Conservation (phyloP, 2,797 vertebrate species). For the Moxostoma hubbsi region DNA sequence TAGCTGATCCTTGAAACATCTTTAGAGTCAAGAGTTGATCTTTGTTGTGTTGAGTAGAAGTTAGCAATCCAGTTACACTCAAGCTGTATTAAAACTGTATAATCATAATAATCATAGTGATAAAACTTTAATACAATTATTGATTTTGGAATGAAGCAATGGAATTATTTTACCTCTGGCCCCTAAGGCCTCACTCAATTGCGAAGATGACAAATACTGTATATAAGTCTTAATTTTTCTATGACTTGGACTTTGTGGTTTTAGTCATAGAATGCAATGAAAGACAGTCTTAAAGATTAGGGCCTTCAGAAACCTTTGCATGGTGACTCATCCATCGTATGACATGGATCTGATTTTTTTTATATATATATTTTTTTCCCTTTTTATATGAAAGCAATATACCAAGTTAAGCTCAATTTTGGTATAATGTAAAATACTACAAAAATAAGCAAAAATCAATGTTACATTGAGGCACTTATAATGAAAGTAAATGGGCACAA, state of each 20-base stretch:
- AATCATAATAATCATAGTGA: not conserved
- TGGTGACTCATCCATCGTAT: too few relatives aligned
- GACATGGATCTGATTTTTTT: too few relatives aligned
- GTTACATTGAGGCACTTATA: too few relatives aligned
- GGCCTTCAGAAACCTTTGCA: too few relatives aligned
- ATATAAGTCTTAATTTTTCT: not conserved
- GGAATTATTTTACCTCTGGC: conserved; percentile 3
- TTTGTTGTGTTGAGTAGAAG: not conserved
- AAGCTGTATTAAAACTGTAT: conserved; percentile 10
- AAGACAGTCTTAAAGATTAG: not conserved
- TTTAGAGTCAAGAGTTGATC: conserved; percentile 5
- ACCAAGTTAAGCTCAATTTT: too few relatives aligned
- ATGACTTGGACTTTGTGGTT: conserved; percentile 14
- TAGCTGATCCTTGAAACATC: not conserved
- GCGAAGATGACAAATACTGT: not conserved
- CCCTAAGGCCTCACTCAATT: conserved; percentile 12
- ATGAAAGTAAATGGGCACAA: too few relatives aligned
- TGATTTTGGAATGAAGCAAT: too few relatives aligned
- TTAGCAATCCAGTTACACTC: not conserved
- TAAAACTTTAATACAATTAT: not conserved
- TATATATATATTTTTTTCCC: too few relatives aligned
- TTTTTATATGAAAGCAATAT: too few relatives aligned
- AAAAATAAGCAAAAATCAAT: too few relatives aligned
- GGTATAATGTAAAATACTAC: too few relatives aligned
- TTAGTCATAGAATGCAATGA: not conserved